A percentile compares a stretch with the other conserved stretches of the same genome.
These are phyloP conservation scores for Dryobota labecula DNA, from an alignment of 2,888 invertebrate species.

Conservation along the genomic window DNA sequence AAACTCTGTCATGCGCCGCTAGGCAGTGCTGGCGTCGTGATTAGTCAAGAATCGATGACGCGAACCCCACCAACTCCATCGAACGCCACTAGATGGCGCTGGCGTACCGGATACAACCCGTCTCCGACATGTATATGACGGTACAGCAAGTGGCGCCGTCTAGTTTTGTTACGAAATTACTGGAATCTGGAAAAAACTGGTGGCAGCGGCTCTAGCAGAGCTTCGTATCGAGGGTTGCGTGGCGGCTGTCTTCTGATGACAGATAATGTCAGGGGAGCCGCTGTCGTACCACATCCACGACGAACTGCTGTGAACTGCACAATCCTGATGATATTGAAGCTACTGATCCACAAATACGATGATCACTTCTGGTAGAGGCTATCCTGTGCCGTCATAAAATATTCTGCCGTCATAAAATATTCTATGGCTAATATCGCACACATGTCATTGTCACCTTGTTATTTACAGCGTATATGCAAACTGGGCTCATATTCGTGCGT, in stretches of 20 bases:
- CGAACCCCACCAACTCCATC: too few species aligned
- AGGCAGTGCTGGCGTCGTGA: too few species aligned
- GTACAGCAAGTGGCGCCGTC: neutral
- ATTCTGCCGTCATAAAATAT: neutral
- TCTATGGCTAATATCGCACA: neutral
- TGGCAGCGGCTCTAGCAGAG: neutral
- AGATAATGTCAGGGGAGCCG: neutral
- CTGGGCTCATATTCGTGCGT: neutral
- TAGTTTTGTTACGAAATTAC: neutral
- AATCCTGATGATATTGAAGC: neutral
- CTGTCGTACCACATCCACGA: neutral
- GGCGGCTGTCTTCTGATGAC: neutral
- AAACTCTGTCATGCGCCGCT: too few species aligned
- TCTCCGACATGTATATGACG: too few species aligned
- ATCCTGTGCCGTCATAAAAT: neutral
- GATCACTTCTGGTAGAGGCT: neutral
- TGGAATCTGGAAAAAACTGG: neutral
- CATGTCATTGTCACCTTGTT: neutral
- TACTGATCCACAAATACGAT: neutral
- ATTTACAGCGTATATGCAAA: neutral
- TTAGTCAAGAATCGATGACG: too few species aligned
- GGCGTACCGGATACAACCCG: too few species aligned
- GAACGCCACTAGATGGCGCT: too few species aligned
- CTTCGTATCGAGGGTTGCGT: neutral
- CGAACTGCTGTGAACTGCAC: neutral